Conservation (phyloP, 1,140 invertebrate genomes). For the Liolophura sinensis region DNA sequence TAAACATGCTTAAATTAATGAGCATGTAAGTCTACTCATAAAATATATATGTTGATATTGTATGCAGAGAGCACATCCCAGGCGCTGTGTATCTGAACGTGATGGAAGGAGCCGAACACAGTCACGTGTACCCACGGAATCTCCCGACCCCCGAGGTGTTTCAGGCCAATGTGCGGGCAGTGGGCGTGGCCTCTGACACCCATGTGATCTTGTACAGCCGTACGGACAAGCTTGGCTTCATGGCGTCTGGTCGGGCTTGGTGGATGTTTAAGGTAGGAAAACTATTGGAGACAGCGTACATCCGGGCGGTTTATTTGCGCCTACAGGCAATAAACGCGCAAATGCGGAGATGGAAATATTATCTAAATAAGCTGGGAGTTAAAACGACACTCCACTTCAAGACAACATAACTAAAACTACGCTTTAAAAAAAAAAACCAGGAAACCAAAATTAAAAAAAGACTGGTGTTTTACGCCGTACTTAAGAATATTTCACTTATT, state of each 20-base stretch:
- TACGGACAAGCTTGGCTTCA: slow-evolving; percentile 26
- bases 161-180: slow-evolving; percentile 21
- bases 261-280: slow-evolving; percentile 35
- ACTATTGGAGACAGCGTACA: not conserved
- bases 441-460: no score
- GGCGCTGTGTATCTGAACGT: slow-evolving; percentile 32
- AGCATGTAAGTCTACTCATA: not conserved
- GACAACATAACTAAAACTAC: not conserved
- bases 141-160: slow-evolving; percentile 30
- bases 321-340: not conserved
- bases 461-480: no score
- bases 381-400: not conserved
- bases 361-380: not conserved
- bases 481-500: no score
- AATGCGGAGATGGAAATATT: not conserved
- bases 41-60: not conserved
- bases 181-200: slow-evolving; percentile 24
- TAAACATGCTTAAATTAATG: not conserved
- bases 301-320: not conserved
- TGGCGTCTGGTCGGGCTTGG: slow-evolving; percentile 28
- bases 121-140: slow-evolving; percentile 30
- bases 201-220: slow-evolving; percentile 36
- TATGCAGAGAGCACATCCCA: slow-evolving; percentile 32
- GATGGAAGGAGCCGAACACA: slow-evolving; percentile 23
- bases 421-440: not conserved